Conservation (phyloP, 2,888 invertebrate genomes). For the Orthonevra nobilis region DNA sequence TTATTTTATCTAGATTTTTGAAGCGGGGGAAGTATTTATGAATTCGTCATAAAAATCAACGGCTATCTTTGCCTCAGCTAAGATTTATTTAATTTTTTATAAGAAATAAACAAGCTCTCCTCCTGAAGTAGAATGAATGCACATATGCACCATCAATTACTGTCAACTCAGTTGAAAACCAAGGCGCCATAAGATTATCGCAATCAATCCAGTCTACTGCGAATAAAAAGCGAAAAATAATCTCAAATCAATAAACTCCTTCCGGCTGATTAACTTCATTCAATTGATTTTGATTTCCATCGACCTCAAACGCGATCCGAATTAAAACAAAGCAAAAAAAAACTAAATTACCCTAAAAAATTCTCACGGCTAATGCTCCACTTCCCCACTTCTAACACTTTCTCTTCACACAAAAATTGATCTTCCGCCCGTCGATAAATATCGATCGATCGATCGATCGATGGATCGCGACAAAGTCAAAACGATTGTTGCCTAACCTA, state of each 20-base stretch:
- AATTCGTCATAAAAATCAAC: no score
- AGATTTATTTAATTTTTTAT: no score
- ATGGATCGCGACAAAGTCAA: neutral
- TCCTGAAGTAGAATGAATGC: no score
- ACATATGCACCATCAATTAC: no score
- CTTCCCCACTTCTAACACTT: conserved; percentile 60
- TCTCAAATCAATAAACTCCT: conserved; percentile 2
- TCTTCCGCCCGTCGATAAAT: no score
- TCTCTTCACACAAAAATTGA: conserved; percentile 46
- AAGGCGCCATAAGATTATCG: conserved; percentile 14
- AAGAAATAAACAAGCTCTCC: no score
- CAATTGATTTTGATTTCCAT: conserved; percentile 51
- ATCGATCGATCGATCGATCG: conserved; percentile 50
- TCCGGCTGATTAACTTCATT: conserved; percentile 39
- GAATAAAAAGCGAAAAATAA: conserved; percentile 1
- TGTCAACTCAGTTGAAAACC: conserved; percentile 6
- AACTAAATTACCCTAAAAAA: conserved; percentile 13
- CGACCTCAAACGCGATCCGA: conserved; percentile 46
- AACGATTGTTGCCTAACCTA: neutral
- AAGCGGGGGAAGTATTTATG: no score
- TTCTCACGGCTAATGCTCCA: conserved; percentile 45
- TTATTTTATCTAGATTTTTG: no score
- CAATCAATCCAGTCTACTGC: neutral
- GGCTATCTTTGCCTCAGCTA: no score
- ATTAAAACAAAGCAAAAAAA: conserved; percentile 32